A percentile compares a stretch with the other conserved stretches of the same genome.
phyloP scores from a whole-genome alignment of 1,140 invertebrate species.

The Drosophila paulistorum region DNA sequence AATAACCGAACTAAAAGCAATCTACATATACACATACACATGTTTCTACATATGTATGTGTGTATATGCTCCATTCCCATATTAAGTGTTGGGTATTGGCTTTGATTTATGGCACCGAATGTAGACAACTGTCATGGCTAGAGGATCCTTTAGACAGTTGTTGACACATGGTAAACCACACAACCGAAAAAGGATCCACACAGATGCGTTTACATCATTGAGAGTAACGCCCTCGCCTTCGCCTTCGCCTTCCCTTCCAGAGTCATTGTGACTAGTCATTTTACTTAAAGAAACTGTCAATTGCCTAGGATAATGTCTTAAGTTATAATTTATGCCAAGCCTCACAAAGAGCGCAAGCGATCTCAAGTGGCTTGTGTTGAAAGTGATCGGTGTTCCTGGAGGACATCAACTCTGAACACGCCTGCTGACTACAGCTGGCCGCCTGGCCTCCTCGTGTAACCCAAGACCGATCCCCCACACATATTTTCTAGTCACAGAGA shows the following conservation, averaged over 20 bases:
- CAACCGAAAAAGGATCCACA: constrained; percentile 34
- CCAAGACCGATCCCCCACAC: constrained; percentile 37
- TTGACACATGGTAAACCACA: constrained; percentile 66
- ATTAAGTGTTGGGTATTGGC: not conserved
- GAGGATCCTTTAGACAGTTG: constrained; percentile 49
- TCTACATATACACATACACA: not conserved
- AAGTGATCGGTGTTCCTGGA: constrained; percentile 20
- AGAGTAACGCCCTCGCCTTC: constrained; percentile 41
- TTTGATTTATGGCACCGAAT: constrained; percentile 56
- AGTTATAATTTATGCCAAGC: constrained; percentile 55
- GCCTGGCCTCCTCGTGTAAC: constrained; percentile 47
- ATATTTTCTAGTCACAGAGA: not conserved
- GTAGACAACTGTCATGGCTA: constrained; percentile 52
- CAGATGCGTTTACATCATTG: constrained; percentile 63
- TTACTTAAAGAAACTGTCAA: constrained; percentile 71
- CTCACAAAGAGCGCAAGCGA: not conserved
- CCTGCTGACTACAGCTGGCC: constrained; percentile 63
- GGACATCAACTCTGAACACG: constrained; percentile 27
- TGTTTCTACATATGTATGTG: not conserved
- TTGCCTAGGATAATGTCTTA: constrained; percentile 62
- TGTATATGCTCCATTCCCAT: not conserved
- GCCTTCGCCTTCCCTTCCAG: not conserved
- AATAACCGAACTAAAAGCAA: constrained; percentile 52
- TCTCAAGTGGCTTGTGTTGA: constrained; percentile 63
- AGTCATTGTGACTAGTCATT: constrained; percentile 23